Evolutionary conservation across 2,888 invertebrate genomes (phyloP).

Genomic region (Polydrusus pterygomalis): DNA sequence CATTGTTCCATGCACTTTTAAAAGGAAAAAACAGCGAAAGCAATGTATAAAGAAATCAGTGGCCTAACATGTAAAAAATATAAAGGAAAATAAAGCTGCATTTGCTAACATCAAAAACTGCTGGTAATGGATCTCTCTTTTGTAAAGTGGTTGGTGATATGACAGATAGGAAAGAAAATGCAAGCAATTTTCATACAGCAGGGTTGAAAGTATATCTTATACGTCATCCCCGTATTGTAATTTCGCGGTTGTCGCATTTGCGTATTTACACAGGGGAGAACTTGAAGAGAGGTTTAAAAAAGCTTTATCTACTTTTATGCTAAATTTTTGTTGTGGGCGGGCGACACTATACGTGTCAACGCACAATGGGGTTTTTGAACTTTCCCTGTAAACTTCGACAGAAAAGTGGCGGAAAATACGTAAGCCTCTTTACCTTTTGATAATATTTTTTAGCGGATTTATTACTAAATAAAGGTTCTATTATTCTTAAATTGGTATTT

Average conservation of each 20-base stretch:
- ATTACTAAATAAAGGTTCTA: too few relatives aligned
- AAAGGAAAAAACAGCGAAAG: too few relatives aligned
- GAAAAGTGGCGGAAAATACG: too few relatives aligned
- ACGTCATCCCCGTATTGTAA: slow-evolving; percentile 26
- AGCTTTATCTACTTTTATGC: slow-evolving; percentile 8
- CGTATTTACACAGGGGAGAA: slow-evolving; percentile 22
- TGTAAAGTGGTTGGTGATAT: slow-evolving; percentile 26
- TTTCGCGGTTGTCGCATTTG: slow-evolving; percentile 44
- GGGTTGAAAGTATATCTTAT: slow-evolving; percentile 35
- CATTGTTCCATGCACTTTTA: too few relatives aligned
- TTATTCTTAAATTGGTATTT: too few relatives aligned
- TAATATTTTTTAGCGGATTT: too few relatives aligned
- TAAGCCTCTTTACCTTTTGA: too few relatives aligned
- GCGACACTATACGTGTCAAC: background rate
- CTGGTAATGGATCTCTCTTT: slow-evolving; percentile 39
- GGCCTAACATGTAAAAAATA: background rate
- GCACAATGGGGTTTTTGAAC: background rate
- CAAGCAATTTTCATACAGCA: slow-evolving; percentile 38
- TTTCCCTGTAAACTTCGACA: background rate
- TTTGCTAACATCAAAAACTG: slow-evolving; percentile 12
- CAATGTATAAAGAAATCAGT: background rate
- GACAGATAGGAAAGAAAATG: slow-evolving; percentile 26
- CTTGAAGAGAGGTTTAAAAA: slow-evolving; percentile 25
- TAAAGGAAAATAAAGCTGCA: too few relatives aligned
- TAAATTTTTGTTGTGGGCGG: background rate